Evolutionary conservation across 2,888 invertebrate species (phyloP), one percentile per base, ranked within the genome.

Genomic region (Hoplodrina ambigua): DNA sequence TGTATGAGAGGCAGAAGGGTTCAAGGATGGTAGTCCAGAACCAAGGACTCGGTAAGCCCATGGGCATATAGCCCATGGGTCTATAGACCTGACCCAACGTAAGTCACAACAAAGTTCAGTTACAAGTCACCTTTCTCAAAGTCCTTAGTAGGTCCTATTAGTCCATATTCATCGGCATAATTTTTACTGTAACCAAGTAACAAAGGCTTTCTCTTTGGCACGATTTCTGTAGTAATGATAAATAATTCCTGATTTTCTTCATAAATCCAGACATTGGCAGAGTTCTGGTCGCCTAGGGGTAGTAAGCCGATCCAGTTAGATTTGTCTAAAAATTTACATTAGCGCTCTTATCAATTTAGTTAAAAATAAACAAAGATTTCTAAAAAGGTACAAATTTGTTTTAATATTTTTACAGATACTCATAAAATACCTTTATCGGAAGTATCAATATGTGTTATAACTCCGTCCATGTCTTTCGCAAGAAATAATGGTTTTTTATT

Each of bases 241-340:
- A 87, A 93, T 17, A 94, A 72, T 46, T 91, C 83, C 50, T 85
- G 77, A 19, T 87, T 83, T 50, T 92, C 90, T 80, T 93, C 89
- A 80, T 91, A 90, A 7, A 94, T 63, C 93, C 93, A 94, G 0
- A 93, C 80, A 79, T 93, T 94, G 4, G 93, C 91, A 0, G 91
- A 84, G 15, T 57, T 74, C 57, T 86, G 71, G 37, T 88, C 87
- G 0, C 92, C 93, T 7, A 93, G 77, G 1, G 90, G 90, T 11
- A 94, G 65, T 20, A 94, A 73, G 55, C 91, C 82, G 44, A 94
- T 85, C 94, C 94, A 94, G 75, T 93, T 94, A 17, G 92, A 89
- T 88, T 92, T 93, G 80, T 94, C 94, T 94, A 80, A 44, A 82
- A 78, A 57, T 11, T 30, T n/a, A 46, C 7, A 25, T 53, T 53